These are phyloP conservation scores for Pseudomyrmex sp. DNA, from an alignment of 1,140 invertebrate genomes.

Conservation along the genomic window DNA sequence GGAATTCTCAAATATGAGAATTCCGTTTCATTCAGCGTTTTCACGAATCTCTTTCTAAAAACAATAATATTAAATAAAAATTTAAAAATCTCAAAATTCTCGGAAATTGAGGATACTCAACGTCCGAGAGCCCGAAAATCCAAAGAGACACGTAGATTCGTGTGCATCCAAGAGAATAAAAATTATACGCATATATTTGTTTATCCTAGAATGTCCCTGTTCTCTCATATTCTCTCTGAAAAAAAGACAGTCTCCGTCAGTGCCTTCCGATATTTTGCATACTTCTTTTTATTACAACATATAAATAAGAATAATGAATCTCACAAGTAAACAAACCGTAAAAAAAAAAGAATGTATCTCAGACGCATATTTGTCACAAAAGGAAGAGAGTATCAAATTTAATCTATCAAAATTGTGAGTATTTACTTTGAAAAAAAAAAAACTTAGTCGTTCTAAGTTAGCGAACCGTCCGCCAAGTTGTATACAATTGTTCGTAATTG, in stretches of 20 bases:
- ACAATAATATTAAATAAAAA: slow-evolving; percentile 10
- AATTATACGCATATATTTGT: not conserved
- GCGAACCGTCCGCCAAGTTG: slow-evolving; percentile 28
- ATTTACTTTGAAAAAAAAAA: not conserved
- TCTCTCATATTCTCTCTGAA: slow-evolving; percentile 27
- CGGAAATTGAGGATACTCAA: not conserved
- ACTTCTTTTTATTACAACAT: slow-evolving; percentile 7
- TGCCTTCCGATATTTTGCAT: slow-evolving; percentile 9
- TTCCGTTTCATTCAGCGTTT: not conserved
- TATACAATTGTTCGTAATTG: slow-evolving; percentile 29
- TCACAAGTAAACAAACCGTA: slow-evolving; percentile 17
- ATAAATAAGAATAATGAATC: slow-evolving; percentile 3
- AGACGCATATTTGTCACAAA: slow-evolving; percentile 1
- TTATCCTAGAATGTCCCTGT: not conserved
- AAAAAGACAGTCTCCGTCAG: slow-evolving; percentile 37
- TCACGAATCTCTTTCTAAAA: not conserved
- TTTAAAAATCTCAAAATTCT: not conserved
- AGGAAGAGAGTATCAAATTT: slow-evolving; percentile 1
- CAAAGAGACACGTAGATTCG: slow-evolving; percentile 17
- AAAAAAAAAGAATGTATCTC: slow-evolving; percentile 1
- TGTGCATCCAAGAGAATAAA: slow-evolving; percentile 11
- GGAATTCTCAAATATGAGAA: slow-evolving; percentile 25
- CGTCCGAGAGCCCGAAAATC: not conserved
- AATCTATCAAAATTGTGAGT: slow-evolving; percentile 6
- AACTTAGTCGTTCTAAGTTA: slow-evolving; percentile 16